Conservation (phyloP, 64 coral and sea anemone species). For the Montipora cactus region DNA sequence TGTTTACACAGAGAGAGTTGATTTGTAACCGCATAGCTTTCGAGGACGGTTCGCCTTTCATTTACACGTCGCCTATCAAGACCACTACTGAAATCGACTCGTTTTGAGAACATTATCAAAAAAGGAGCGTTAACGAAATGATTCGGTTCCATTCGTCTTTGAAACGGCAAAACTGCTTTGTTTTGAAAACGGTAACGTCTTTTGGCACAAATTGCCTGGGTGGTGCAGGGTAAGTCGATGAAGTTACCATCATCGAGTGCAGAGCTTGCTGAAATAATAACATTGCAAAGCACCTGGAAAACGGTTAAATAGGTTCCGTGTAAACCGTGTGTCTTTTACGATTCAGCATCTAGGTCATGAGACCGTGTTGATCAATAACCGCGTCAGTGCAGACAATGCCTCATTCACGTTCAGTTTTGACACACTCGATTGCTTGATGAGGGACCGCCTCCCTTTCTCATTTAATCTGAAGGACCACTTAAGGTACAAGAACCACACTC, state of each 20-base stretch:
- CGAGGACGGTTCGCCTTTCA: slow-evolving; percentile 23
- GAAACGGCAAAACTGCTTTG: slow-evolving; percentile 16
- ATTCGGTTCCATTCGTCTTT: slow-evolving; percentile 37
- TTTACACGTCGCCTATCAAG: slow-evolving; percentile 6
- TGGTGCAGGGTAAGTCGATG: background rate
- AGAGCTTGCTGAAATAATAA: background rate
- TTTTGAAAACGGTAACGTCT: slow-evolving; percentile 45
- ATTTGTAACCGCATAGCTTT: slow-evolving; percentile 36
- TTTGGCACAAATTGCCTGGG: slow-evolving; percentile 14
- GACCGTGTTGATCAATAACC: slow-evolving; percentile 6
- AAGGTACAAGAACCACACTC: background rate
- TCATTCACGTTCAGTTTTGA: background rate
- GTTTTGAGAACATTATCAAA: background rate
- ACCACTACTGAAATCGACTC: background rate
- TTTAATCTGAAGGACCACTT: background rate
- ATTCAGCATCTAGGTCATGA: background rate
- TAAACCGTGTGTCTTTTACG: background rate
- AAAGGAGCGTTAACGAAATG: slow-evolving; percentile 32
- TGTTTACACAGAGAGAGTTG: slow-evolving; percentile 28
- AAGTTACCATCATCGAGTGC: background rate
- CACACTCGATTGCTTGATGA: background rate
- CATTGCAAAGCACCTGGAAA: slow-evolving; percentile 4
- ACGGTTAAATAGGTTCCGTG: slow-evolving; percentile 9
- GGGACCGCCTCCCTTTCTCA: background rate
- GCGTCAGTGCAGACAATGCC: slow-evolving; percentile 2